Evolutionary conservation across 2,797 vertebrate genomes (phyloP).

Genomic region (Liasis olivaceus): DNA sequence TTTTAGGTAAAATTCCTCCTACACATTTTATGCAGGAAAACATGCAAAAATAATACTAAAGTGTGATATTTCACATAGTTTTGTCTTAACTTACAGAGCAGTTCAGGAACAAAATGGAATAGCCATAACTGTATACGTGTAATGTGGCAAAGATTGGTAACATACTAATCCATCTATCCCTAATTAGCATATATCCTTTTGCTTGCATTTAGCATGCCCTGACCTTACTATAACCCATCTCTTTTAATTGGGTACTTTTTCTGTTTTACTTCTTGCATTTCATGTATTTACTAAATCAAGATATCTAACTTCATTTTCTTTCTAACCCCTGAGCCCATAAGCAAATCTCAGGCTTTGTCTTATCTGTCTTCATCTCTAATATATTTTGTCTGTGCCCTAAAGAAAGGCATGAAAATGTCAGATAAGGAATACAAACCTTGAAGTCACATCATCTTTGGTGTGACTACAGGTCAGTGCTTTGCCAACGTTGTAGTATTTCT

Average conservation of each 20-base stretch:
- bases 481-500: not conserved
- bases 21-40: not conserved
- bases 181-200: not conserved
- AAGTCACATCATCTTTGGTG: not conserved
- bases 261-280: not conserved
- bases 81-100: not conserved
- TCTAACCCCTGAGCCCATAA: not conserved
- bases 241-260: not conserved
- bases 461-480: not conserved
- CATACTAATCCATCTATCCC: not conserved
- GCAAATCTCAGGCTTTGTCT: not conserved
- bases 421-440: slow-evolving; percentile 10
- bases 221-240: not conserved
- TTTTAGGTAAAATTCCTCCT: not conserved
- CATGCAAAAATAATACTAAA: not conserved
- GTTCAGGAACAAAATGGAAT: not conserved
- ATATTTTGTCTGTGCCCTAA: slow-evolving; percentile 37
- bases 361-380: slow-evolving; percentile 19
- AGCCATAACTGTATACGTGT: not conserved
- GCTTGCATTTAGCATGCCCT: not conserved
- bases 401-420: slow-evolving; percentile 21
- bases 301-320: slow-evolving; percentile 12
- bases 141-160: not conserved
- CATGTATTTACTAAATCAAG: not conserved
- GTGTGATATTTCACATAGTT: not conserved